Conservation (phyloP, 2,113 vertebrate species). For the Cnemophilus loriae region DNA sequence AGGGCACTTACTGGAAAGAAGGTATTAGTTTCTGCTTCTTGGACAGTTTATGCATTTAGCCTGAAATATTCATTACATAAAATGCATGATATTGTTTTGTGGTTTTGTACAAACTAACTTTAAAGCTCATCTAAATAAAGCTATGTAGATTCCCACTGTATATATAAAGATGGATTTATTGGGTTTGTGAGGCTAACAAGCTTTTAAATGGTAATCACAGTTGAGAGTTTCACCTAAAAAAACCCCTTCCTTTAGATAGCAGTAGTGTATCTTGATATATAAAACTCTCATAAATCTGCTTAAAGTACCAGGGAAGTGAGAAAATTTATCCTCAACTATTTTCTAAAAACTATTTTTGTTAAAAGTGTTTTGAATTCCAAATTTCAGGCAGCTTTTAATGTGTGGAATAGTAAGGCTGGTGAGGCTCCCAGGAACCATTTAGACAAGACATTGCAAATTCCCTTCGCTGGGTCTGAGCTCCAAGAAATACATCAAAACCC, state of each 20-base stretch:
- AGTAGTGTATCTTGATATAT: neutral
- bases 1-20: neutral
- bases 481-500: neutral
- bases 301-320: neutral
- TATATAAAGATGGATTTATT: neutral
- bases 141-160: neutral
- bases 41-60: neutral
- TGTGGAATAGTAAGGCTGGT: neutral
- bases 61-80: neutral
- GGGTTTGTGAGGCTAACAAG: neutral
- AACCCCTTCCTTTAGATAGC: accelerated
- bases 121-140: neutral
- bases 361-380: neutral
- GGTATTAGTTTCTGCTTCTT: neutral
- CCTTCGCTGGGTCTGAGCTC: neutral
- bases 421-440: neutral
- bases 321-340: neutral
- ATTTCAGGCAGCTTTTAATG: neutral
- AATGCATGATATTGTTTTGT: neutral
- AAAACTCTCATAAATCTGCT: neutral
- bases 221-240: neutral
- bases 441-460: neutral
- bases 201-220: neutral
- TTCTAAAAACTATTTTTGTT: neutral
- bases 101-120: neutral